A percentile compares a stretch with the other conserved stretches of the same genome.
Evolutionary conservation across 1,140 invertebrate genomes (phyloP).

Genomic region (Bombus sibiricus): DNA sequence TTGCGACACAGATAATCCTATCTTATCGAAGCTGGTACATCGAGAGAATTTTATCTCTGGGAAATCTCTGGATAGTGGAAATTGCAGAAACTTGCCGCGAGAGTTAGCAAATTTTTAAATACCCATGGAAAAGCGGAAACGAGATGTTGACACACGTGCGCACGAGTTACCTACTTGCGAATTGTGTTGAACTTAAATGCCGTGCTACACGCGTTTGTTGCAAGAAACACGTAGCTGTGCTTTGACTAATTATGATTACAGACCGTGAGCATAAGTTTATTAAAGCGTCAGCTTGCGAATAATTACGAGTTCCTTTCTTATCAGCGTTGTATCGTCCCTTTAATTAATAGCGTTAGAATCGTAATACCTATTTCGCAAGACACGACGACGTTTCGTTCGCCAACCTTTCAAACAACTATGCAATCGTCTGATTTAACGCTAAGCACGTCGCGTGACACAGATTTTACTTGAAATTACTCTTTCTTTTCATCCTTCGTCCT

Average conservation of each 20-base stretch:
- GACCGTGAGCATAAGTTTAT: neutral
- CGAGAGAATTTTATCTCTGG: neutral
- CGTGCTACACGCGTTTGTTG: neutral
- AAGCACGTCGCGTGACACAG: neutral
- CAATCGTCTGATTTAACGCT: neutral
- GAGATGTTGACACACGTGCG: neutral
- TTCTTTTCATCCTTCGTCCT: neutral
- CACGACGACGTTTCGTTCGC: neutral
- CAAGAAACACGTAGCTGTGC: neutral
- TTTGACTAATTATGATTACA: constrained; percentile 16
- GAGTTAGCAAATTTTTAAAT: neutral
- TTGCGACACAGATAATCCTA: neutral
- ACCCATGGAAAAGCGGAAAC: neutral
- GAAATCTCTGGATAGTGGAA: neutral
- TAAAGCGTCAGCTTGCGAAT: neutral
- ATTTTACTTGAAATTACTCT: neutral
- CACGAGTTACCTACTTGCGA: neutral
- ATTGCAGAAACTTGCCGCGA: neutral
- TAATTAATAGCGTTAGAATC: constrained; percentile 5
- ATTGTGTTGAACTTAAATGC: neutral
- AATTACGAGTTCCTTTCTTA: neutral
- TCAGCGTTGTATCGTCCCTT: neutral
- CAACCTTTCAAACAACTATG: neutral
- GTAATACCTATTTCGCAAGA: neutral
- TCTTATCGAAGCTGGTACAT: neutral